Conservation (phyloP, 2,113 vertebrate species). For the Abramis brama region DNA sequence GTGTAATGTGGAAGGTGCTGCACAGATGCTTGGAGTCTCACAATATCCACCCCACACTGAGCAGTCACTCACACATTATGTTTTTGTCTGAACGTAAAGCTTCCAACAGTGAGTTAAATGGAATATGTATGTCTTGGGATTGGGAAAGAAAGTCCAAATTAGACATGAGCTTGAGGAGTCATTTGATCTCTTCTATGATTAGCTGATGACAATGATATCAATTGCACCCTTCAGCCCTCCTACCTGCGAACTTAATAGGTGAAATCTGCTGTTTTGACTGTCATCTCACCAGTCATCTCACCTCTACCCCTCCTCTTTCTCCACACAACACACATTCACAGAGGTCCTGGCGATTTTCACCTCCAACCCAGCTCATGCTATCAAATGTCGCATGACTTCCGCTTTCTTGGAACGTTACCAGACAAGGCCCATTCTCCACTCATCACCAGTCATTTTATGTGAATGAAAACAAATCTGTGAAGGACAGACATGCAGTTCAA, state of each 20-base stretch:
- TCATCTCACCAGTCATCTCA: constrained; percentile 61
- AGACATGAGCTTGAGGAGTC: constrained; percentile 21
- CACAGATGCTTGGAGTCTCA: constrained; percentile 53
- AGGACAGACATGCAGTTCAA: not conserved
- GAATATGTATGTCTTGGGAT: constrained; percentile 29
- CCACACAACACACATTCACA: constrained; percentile 33
- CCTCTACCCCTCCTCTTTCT: constrained; percentile 53
- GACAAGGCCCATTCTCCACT: not conserved
- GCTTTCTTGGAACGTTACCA: not conserved
- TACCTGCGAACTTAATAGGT: constrained; percentile 75
- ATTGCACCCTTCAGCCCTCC: constrained; percentile 71
- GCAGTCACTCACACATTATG: constrained; percentile 47
- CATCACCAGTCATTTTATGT: not conserved
- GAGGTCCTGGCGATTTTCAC: constrained; percentile 28
- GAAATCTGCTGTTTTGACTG: constrained; percentile 68
- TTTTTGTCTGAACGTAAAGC: constrained; percentile 45
- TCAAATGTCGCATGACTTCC: not conserved
- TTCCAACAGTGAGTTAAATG: constrained; percentile 38
- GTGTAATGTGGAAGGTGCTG: constrained; percentile 35
- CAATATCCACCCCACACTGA: constrained; percentile 48
- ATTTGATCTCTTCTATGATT: constrained; percentile 39
- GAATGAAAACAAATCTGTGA: not conserved
- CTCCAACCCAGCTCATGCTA: not conserved
- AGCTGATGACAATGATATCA: constrained; percentile 72
- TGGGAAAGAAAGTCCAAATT: constrained; percentile 28